Conservation (phyloP, 2,113 vertebrate genomes). For the Osmerus mordax region DNA sequence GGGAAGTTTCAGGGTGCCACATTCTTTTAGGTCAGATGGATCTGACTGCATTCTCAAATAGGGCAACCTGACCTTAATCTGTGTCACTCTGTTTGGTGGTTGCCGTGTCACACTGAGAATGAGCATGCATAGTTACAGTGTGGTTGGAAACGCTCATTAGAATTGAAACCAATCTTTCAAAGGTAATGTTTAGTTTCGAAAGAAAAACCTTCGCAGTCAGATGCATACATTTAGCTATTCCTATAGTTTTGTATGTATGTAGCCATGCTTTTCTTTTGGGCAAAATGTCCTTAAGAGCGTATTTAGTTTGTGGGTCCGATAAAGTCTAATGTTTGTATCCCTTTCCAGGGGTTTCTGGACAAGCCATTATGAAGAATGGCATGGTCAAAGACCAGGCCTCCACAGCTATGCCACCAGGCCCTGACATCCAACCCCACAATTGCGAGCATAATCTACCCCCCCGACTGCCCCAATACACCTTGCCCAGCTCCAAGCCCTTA, state of each 20-base stretch:
- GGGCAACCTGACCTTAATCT: no score
- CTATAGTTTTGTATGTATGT: not conserved
- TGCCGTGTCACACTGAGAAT: not conserved
- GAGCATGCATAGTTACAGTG: not conserved
- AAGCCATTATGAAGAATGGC: slow-evolving; percentile 55
- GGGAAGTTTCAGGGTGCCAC: no score
- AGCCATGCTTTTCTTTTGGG: not conserved
- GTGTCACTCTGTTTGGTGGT: no score
- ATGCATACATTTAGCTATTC: no score
- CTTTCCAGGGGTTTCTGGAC: slow-evolving; percentile 55
- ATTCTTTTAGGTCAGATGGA: no score
- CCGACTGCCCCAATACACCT: slow-evolving; percentile 13
- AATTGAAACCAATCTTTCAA: no score
- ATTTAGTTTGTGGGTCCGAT: not conserved
- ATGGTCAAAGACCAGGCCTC: slow-evolving; percentile 11
- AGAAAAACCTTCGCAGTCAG: no score
- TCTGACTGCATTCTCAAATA: no score
- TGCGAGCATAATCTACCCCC: slow-evolving; percentile 26
- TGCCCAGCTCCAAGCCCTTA: slow-evolving; percentile 54
- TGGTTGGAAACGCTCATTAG: not conserved
- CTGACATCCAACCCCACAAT: slow-evolving; percentile 48
- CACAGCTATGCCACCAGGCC: slow-evolving; percentile 38
- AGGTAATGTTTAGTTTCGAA: no score
- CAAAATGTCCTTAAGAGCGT: not conserved
- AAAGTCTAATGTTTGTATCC: slow-evolving; percentile 25